Evolutionary conservation across 2,113 vertebrate species (phyloP).

Genomic region (Candoia aspera): DNA sequence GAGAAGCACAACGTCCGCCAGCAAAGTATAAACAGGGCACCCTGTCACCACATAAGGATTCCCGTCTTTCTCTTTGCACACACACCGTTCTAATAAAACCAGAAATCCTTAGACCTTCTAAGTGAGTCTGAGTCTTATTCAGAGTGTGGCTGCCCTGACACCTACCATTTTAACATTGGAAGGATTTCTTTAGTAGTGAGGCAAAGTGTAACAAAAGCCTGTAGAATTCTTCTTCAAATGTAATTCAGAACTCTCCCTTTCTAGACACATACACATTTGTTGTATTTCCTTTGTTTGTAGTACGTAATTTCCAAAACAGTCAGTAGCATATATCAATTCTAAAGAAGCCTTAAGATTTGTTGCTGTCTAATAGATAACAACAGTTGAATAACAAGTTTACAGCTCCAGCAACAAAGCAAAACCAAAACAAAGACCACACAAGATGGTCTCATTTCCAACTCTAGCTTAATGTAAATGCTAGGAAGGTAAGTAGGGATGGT

Average conservation of each 20-base stretch:
- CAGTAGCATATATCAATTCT: neutral
- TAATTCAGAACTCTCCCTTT: neutral
- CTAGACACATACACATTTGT: neutral
- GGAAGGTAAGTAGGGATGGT: neutral
- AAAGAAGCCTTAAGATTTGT: slow-evolving; percentile 6
- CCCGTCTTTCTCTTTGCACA: too few relatives aligned
- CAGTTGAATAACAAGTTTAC: slow-evolving; percentile 1
- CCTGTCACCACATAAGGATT: too few relatives aligned
- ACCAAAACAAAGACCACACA: neutral
- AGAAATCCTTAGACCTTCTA: too few relatives aligned
- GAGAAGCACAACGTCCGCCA: too few relatives aligned
- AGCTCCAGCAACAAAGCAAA: neutral
- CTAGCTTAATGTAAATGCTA: neutral
- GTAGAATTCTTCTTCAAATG: slow-evolving; percentile 16
- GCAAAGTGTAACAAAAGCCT: slow-evolving; percentile 3
- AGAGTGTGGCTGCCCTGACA: too few relatives aligned
- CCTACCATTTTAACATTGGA: neutral
- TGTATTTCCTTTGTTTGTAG: neutral
- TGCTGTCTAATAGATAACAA: neutral
- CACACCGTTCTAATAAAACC: too few relatives aligned
- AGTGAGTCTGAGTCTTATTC: too few relatives aligned
- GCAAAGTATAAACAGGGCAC: too few relatives aligned
- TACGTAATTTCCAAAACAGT: slow-evolving; percentile 26
- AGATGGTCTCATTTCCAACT: slow-evolving; percentile 1
- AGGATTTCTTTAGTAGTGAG: neutral